Evolutionary conservation across 2,888 invertebrate genomes (phyloP).

Genomic region (Melanargia galathea): DNA sequence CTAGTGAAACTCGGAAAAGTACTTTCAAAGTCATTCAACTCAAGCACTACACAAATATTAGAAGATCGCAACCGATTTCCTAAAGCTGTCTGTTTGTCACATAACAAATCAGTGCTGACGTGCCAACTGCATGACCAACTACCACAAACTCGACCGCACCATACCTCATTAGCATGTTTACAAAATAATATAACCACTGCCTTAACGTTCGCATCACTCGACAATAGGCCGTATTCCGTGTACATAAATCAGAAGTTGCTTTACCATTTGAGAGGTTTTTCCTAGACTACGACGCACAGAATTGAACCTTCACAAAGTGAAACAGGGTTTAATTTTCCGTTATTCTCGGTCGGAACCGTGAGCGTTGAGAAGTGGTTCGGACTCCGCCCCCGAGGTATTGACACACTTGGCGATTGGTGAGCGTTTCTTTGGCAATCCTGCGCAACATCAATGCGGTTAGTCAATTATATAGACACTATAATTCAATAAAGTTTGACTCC

Average conservation of each 20-base stretch:
- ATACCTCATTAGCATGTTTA: slow-evolving; percentile 76
- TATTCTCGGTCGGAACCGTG: slow-evolving; percentile 36
- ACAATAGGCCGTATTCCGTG: slow-evolving; percentile 50
- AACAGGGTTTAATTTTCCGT: slow-evolving; percentile 46
- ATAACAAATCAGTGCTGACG: slow-evolving; percentile 72
- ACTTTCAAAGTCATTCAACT: slow-evolving; percentile 5
- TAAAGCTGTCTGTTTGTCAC: slow-evolving; percentile 55
- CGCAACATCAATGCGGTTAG: slow-evolving; percentile 68
- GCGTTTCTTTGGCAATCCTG: slow-evolving; percentile 67
- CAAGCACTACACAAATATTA: slow-evolving; percentile 22
- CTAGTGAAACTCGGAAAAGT: slow-evolving; percentile 3
- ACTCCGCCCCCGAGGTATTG: slow-evolving; percentile 69
- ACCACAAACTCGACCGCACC: slow-evolving; percentile 75
- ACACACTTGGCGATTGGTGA: slow-evolving; percentile 73
- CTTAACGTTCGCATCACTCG: slow-evolving; percentile 42
- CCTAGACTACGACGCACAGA: slow-evolving; percentile 37
- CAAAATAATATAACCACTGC: slow-evolving; percentile 71
- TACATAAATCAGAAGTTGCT: slow-evolving; percentile 51
- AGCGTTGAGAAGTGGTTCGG: slow-evolving; percentile 47
- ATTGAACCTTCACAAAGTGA: slow-evolving; percentile 42
- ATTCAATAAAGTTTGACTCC: slow-evolving; percentile 37
- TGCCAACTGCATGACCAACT: slow-evolving; percentile 77
- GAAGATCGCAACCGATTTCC: slow-evolving; percentile 15
- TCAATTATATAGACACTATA: slow-evolving; percentile 48
- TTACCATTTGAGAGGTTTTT: slow-evolving; percentile 41